Evolutionary conservation across 2,113 vertebrate genomes (phyloP), one percentile per base, ranked within the genome.

Genomic region (Aspidoscelis tigris): DNA sequence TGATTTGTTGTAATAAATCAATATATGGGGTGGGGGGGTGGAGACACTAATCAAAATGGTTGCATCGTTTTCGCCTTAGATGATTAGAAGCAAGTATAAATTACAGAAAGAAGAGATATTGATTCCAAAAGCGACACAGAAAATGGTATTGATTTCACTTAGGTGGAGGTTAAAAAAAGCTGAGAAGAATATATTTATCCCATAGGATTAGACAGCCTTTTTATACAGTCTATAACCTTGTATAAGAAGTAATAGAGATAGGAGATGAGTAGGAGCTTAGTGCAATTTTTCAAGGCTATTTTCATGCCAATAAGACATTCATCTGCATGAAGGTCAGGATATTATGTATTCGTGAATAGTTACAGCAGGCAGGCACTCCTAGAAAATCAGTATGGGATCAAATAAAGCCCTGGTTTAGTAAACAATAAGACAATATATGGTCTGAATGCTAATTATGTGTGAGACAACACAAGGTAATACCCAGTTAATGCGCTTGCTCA

Each of bases 1-100:
- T 85, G 43, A 78, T 87, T 89, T 84, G 83, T 83, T 91, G 80
- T 11, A 81, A 61, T 61, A 81, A 53, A 68, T 81, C 24, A 21
- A 73, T 78, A 78, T 0, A 75, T 76, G 74, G 70, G 14, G 33
- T 58, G 53, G 50, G 33, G 50, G 53, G 50, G 33, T 6, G 8
- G n/a, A 78, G 21, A 22, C 3, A 85, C 89, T 86, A 66, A 47
- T 85, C 77, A 82, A 43, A 87, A 82, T 50, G 86, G 47, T 18
- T 79, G 75, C n/a, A 41, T 2, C 33, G 7, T 79, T 55, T 53
- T 82, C 68, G 33, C 82, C 71, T 39, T 79, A 80, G 33, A 53
- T 90, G 81, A 24, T 24, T 76, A 33, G 22, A 87, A 53, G 53
- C 66, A 76, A 76, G n/a, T 50, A 22, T 76, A 61, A 84, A 64